A percentile compares a stretch with the other conserved stretches of the same genome.
phyloP scores from a whole-genome alignment of 2,888 invertebrate species.

The Zaprionus obscuricornis region DNA sequence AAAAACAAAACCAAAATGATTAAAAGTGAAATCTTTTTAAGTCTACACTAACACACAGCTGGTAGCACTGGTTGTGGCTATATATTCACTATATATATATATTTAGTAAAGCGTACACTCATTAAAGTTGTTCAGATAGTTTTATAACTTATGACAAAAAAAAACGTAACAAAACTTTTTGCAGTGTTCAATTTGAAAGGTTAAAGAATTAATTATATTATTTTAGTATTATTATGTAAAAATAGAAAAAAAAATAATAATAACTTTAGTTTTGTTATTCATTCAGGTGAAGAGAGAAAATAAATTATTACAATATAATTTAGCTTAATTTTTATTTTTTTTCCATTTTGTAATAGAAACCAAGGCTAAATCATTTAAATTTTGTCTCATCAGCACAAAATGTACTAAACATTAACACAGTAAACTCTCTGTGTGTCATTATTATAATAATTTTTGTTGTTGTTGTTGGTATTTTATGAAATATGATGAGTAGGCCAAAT shows the following conservation, averaged over 20 bases:
- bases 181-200: too few relatives aligned
- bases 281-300: too few relatives aligned
- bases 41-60: too few relatives aligned
- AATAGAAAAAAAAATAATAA: too few relatives aligned
- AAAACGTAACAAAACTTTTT: too few relatives aligned
- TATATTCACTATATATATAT: too few relatives aligned
- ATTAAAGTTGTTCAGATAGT: too few relatives aligned
- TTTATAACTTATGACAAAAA: too few relatives aligned
- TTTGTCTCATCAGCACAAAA: constrained; percentile 54
- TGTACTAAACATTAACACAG: constrained; percentile 69
- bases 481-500: constrained; percentile 55
- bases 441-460: constrained; percentile 18
- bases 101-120: too few relatives aligned
- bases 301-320: constrained; percentile 39
- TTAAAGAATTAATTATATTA: too few relatives aligned
- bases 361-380: constrained; percentile 66
- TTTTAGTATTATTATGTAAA: too few relatives aligned
- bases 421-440: constrained; percentile 61
- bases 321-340: constrained; percentile 9
- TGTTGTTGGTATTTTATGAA: constrained; percentile 9
- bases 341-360: constrained; percentile 13
- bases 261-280: constrained; percentile 2
- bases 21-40: constrained; percentile 66
- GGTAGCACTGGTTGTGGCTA: too few relatives aligned
- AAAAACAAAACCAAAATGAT: constrained; percentile 42